Evolutionary conservation across 2,797 vertebrate species (phyloP), one percentile per base, ranked within the genome.

Genomic region (Sebastes wilsoni): DNA sequence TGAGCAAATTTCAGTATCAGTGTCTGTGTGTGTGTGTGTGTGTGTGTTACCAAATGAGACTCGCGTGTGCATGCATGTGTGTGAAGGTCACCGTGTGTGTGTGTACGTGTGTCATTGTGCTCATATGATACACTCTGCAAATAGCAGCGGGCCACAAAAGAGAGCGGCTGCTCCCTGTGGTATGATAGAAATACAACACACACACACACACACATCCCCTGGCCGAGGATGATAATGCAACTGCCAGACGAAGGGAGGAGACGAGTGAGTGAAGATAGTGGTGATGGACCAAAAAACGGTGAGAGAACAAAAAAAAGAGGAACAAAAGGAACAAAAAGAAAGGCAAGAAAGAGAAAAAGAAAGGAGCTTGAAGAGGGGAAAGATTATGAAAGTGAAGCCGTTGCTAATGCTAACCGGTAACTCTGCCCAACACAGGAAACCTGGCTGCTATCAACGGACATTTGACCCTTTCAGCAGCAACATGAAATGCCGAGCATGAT

Each of bases 41-140:
- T 42, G 56, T 69, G 76, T 60, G 34, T 59, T 56, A 32, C 28
- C 30, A 75, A 60, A 54, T 62, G 32, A 11, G 28, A 71, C 59
- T 65, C 49, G 7, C 67, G n/a, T 61, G 62, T 27, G 58, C 4
- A 20, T 59, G 69, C 18, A 20, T 72, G 61, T 84, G 62, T 86
- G 81, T 81, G 78, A 75, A 80, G 66, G 77, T 84, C 61, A 79
- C 10, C 9, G 12, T 58, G 64, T 70, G 65, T 77, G 32, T 78
- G 77, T 67, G 54, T 73, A 23, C 27, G 30, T 71, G 42, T 30
- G 72, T 46, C 30, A 61, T 30, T 85, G 87, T 90, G 85, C 84
- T 91, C 91, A 89, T 87, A 73, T 89, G 89, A 92, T 84, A 79
- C 64, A 82, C 68, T 88, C 90, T 91, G 79, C 80, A 91, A 94